A percentile compares a stretch with the other conserved stretches of the same genome.
phyloP scores from a whole-genome alignment of 2,888 invertebrate genomes.

The Monochamus alternatus region DNA sequence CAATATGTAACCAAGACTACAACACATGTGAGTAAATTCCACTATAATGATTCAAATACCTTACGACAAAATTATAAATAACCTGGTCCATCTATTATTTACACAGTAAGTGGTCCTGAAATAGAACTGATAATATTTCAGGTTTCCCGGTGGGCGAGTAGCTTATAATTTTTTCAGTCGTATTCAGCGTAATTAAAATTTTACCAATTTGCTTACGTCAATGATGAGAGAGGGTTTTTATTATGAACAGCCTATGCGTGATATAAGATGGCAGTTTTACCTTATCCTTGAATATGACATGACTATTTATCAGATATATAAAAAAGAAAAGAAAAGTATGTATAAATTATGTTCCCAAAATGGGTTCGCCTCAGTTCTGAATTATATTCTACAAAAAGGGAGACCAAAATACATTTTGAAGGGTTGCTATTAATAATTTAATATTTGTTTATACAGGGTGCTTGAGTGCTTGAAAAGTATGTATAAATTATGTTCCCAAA shows the following conservation, averaged over 20 bases:
- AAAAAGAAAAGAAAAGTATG: no score
- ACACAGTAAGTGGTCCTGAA: constrained; percentile 1
- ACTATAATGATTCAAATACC: not conserved
- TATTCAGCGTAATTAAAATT: not conserved
- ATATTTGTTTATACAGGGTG: no score
- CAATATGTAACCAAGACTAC: not conserved
- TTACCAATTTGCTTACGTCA: not conserved
- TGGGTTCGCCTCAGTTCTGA: no score
- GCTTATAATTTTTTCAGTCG: constrained; percentile 9
- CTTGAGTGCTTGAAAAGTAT: no score
- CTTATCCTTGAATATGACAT: no score
- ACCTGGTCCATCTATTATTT: constrained; percentile 4
- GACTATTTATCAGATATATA: no score
- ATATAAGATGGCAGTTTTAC: not conserved
- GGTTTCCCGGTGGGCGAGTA: not conserved
- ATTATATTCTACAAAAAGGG: no score
- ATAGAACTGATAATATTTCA: constrained; percentile 1
- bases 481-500: no score
- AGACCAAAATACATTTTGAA: no score
- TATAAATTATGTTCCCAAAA: no score
- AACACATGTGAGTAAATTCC: not conserved
- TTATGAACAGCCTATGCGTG: not conserved
- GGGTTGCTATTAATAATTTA: no score
- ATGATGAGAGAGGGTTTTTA: not conserved
- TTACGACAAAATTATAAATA: not conserved